These are phyloP conservation scores for Campylomormyrus numenius DNA, from an alignment of 2,113 vertebrate species.

Conservation along the genomic window DNA sequence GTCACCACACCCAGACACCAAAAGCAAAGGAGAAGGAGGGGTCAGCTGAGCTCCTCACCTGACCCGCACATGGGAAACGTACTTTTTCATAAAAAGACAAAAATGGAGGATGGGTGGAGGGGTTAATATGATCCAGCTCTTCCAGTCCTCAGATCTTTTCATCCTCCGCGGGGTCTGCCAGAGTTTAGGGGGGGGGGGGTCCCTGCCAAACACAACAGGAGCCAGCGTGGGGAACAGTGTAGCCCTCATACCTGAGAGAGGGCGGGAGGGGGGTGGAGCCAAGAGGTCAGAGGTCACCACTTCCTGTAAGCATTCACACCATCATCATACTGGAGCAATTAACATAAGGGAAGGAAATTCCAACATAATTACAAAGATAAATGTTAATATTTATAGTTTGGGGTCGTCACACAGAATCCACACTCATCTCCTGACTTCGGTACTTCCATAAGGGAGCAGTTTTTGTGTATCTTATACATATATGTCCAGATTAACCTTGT, in stretches of 20 bases:
- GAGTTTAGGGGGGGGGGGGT: conserved; percentile 40
- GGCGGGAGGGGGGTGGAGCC: background rate
- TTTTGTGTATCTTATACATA: background rate
- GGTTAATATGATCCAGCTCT: conserved; percentile 23
- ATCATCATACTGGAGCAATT: background rate
- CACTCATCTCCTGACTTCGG: background rate
- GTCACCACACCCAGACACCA: background rate
- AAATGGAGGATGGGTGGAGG: background rate
- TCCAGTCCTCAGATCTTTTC: conserved; percentile 42
- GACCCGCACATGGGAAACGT: background rate
- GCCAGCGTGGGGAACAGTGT: background rate
- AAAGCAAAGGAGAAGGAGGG: conserved; percentile 4
- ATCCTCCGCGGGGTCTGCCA: conserved; percentile 49
- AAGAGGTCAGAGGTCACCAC: background rate
- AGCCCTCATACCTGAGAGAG: conserved; percentile 11
- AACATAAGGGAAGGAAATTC: background rate
- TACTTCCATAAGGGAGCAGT: background rate
- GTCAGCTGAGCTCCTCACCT: background rate
- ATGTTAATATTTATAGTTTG: background rate
- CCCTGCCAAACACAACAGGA: conserved; percentile 45
- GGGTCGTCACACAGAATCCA: background rate
- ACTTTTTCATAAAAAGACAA: background rate
- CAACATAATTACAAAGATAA: background rate
- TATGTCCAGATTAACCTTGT: background rate
- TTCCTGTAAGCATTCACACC: background rate